Percentiles rank a stretch among this genome's conserved stretches.
Conservation (phyloP, 2,888 invertebrate species). For the Scaptomyza reducta region DNA sequence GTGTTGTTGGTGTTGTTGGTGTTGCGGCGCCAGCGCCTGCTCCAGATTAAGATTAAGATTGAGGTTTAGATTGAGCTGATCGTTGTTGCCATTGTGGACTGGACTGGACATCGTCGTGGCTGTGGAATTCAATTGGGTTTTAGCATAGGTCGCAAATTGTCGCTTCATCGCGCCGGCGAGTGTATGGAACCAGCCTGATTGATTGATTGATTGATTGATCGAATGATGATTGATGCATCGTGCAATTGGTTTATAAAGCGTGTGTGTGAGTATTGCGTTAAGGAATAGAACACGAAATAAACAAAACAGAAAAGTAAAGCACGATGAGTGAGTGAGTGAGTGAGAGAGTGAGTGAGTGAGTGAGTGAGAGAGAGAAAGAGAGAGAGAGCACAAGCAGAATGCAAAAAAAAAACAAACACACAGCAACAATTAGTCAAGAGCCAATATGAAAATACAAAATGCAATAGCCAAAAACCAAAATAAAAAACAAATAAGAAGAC, state of each 20-base stretch:
- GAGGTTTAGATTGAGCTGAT: not conserved
- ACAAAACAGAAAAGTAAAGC: not conserved
- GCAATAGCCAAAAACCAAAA: not conserved
- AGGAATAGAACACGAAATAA: constrained; percentile 45
- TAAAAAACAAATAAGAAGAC: not conserved
- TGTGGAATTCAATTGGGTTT: constrained; percentile 88
- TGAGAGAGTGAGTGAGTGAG: not conserved
- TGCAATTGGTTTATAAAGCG: constrained; percentile 42
- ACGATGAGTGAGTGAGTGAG: not conserved
- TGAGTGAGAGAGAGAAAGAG: constrained; percentile 27
- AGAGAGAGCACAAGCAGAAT: constrained; percentile 31
- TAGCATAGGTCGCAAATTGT: constrained; percentile 92
- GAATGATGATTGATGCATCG: constrained; percentile 40
- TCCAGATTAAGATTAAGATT: constrained; percentile 24
- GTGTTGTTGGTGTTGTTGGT: constrained; percentile 2
- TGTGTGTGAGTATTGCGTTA: constrained; percentile 19
- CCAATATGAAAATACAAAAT: not conserved
- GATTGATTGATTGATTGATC: constrained; percentile 22
- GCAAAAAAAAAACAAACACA: not conserved
- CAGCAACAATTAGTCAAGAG: not conserved
- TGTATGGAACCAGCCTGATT: constrained; percentile 87
- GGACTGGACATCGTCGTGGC: constrained; percentile 47
- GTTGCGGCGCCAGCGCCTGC: constrained; percentile 38
- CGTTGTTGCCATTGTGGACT: constrained; percentile 6
- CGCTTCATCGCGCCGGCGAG: constrained; percentile 90